Base-by-base conservation (phyloP, 2,113 vertebrate genomes). In the Psilopsiagon aymara region DNA sequence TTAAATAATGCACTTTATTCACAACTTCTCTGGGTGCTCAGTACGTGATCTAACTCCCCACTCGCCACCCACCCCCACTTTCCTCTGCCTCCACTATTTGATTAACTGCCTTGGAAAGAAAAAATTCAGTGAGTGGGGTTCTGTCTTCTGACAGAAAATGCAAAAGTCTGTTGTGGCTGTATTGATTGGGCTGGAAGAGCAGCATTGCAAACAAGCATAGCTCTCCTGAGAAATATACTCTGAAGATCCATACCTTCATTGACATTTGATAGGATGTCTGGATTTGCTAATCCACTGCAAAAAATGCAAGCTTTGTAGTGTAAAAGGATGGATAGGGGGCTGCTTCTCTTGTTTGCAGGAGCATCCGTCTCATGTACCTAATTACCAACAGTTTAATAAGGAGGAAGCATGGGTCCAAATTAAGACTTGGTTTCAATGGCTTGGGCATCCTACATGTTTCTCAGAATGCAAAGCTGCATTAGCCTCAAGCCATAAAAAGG, bases 1-100 rank as follows among this genome's bases (percentile, higher is more conserved):
- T 98, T 98, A 98, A 97, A 97, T 97, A 96, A 95, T 90, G 94
- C 70, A 91, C 95, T 97, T 97, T 97, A 94, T 97, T 97, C 82
- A 89, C 85, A 97, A 92, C 95, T 98, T 97, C 96, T 91, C 88
- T 94, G 93, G 74, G 66, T 96, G 80, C 94, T 97, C 11, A 0
- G 57, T 78, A 82, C 60, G 94, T 39, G 33, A 92, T 86, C 85
- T 94, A 94, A 83, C 92, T 97, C 94, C 83, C 51, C 57, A 55
- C 23, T 35, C 49, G 33, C 31, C 3, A 15, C 59, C 66, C 60
- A 73, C 47, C 15, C 66, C 57, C 44, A 8, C n/a, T 89, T 95
- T 92, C 35, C 53, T 92, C 44, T 89, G 3, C 64, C 47, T 81
- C 44, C 47, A 33, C 27, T 96, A 35, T 95, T 93, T 95, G 92